Evolutionary conservation across 2,888 invertebrate genomes (phyloP), one percentile per base, ranked within the genome.

Genomic region (Bombylius discolor): DNA sequence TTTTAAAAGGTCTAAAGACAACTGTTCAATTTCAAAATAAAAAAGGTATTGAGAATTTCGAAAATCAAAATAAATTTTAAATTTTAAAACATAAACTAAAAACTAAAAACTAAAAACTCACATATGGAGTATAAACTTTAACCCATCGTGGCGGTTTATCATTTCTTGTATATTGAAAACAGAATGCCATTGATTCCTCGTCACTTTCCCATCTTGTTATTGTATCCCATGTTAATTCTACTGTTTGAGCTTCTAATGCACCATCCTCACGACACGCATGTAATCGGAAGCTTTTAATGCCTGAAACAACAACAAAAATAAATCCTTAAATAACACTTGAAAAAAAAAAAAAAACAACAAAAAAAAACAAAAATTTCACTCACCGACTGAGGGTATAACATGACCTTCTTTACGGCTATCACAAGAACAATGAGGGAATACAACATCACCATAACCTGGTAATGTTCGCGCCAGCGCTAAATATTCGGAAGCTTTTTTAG

Each of bases 361-460:
- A 36, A 36, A 36, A 9, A 36, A 9, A 36, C 4, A 36, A 36
- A 36, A 36, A 42, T 36, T 36, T 36, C 11, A 11, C 69, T 78
- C 69, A 70, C 87, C 86, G 47, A 91, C 79, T 14, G 84, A 81
- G 51, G 86, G 83, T 55, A 87, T 79, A 51, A 93, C 91, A 73
- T 90, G 90, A 47, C 92, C 93, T 62, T 85, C 87, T 70, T 90
- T 91, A 57, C 90, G 79, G 44, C 90, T 89, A 78, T 95, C 94
- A 75, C 94, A 93, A 42, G 87, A 79, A 71, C 96, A 87, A 77
- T 95, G 93, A 36, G 99, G 99, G 77, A 98, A 96, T 52, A 90
- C 87, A 13, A 96, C 81, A 70, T 90, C 87, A 0, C 93, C 95
- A 76, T 98, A 98, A 51, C 97, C 98, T 53, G 90, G 88, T 64